Percentiles rank a stretch among this genome's conserved stretches.
Conservation (phyloP, 2,797 vertebrate genomes). For the Melanotaenia boesemani region DNA sequence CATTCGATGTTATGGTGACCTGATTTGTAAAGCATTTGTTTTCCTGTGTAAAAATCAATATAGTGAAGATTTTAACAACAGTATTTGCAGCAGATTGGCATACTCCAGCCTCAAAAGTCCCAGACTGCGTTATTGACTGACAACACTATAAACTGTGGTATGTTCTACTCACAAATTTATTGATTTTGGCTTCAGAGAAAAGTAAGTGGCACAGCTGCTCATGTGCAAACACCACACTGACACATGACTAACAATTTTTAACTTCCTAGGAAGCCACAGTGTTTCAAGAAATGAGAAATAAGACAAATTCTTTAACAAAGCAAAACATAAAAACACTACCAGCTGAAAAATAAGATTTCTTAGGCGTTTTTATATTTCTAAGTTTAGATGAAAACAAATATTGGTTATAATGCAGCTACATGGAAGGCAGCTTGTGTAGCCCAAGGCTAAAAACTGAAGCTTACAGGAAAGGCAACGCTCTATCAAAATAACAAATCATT, state of each 20-base stretch:
- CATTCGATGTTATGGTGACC: constrained; percentile 45
- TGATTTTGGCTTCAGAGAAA: constrained; percentile 5
- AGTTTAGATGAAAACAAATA: background rate
- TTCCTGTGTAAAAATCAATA: constrained; percentile 55
- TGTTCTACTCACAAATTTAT: background rate
- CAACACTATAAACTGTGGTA: background rate
- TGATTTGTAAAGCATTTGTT: constrained; percentile 57
- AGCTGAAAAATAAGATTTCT: background rate
- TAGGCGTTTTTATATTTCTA: background rate
- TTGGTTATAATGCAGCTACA: background rate
- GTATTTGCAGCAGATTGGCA: constrained; percentile 38
- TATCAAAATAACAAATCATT: constrained; percentile 43
- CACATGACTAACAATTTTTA: no score
- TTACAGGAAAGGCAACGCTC: constrained; percentile 34
- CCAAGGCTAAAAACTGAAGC: constrained; percentile 5
- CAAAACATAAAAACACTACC: background rate
- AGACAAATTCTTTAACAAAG: background rate
- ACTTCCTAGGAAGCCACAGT: no score
- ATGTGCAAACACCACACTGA: background rate
- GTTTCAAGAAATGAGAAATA: no score
- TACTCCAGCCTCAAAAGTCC: constrained; percentile 13
- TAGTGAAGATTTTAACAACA: constrained; percentile 30
- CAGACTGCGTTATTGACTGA: constrained; percentile 44
- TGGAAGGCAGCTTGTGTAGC: background rate
- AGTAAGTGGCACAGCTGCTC: background rate